These are phyloP conservation scores for Thera britannica DNA, from an alignment of 2,888 invertebrate genomes.

Conservation along the genomic window DNA sequence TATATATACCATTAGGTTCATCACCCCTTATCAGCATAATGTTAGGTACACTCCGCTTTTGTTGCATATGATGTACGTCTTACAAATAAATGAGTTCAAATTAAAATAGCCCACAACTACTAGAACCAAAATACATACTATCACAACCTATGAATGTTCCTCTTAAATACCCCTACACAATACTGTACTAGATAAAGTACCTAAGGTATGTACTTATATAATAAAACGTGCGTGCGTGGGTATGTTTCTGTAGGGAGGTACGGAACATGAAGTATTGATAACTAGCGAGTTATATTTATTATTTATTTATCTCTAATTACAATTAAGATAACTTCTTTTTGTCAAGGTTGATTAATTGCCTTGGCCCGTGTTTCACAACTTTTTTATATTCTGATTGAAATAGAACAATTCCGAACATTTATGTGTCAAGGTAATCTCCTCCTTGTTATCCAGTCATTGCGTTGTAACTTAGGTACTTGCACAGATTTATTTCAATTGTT, in stretches of 20 bases:
- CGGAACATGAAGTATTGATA: no score
- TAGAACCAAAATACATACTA: no score
- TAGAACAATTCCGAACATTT: constrained; percentile 46
- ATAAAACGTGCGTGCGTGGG: no score
- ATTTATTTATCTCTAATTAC: constrained; percentile 33
- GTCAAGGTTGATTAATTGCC: constrained; percentile 67
- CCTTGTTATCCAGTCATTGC: constrained; percentile 27
- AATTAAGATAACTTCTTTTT: constrained; percentile 61
- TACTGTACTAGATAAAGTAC: no score
- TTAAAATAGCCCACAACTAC: not conserved
- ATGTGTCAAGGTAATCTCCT: constrained; percentile 42
- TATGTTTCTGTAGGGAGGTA: no score
- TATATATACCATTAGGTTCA: not conserved
- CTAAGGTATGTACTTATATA: no score
- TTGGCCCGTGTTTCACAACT: constrained; percentile 73
- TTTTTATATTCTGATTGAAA: constrained; percentile 51
- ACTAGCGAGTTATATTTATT: not conserved
- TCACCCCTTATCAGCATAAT: constrained; percentile 3
- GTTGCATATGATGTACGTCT: not conserved
- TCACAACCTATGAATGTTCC: no score
- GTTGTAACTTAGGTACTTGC: constrained; percentile 24
- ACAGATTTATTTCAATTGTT: constrained; percentile 29
- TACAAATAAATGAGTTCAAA: not conserved
- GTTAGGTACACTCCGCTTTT: not conserved
- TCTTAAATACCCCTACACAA: no score